phyloP scores from a whole-genome alignment of 2,113 vertebrate species.

The Ceyx margarethae region DNA sequence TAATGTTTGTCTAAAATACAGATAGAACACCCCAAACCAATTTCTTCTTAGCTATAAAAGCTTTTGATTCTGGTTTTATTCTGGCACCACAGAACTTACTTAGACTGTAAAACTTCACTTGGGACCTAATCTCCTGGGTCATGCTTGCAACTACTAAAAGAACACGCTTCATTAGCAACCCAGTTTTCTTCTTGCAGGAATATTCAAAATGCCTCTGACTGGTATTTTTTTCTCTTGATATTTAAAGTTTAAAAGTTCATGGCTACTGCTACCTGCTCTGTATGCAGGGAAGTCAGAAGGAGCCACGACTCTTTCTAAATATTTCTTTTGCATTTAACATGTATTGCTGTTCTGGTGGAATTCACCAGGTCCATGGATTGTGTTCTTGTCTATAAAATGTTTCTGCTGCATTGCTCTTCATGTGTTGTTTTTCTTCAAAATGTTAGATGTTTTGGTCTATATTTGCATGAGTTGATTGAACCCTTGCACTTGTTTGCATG shows the following conservation, averaged over 20 bases:
- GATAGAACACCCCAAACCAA: not conserved
- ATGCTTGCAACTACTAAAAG: not conserved
- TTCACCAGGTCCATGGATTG: not conserved
- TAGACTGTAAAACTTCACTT: not conserved
- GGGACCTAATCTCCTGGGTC: not conserved
- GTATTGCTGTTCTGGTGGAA: constrained; percentile 22
- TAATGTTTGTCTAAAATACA: not conserved
- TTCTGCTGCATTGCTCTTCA: not conserved
- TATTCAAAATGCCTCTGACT: not conserved
- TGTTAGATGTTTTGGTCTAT: constrained; percentile 23
- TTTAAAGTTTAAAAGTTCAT: not conserved
- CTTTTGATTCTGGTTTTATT: not conserved
- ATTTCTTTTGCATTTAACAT: not conserved
- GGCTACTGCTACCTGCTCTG: not conserved
- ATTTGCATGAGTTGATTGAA: constrained; percentile 30
- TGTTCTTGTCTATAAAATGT: not conserved
- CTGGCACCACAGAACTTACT: not conserved
- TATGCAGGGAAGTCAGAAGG: not conserved
- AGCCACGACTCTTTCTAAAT: not conserved
- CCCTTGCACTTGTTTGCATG: not conserved
- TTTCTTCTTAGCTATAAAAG: not conserved
- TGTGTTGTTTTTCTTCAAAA: not conserved
- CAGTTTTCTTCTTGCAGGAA: not conserved
- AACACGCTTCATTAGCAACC: not conserved
- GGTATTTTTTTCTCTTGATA: not conserved